Evolutionary conservation across 2,888 invertebrate species (phyloP), one percentile per base, ranked within the genome.

Genomic region (Aquatica leii): DNA sequence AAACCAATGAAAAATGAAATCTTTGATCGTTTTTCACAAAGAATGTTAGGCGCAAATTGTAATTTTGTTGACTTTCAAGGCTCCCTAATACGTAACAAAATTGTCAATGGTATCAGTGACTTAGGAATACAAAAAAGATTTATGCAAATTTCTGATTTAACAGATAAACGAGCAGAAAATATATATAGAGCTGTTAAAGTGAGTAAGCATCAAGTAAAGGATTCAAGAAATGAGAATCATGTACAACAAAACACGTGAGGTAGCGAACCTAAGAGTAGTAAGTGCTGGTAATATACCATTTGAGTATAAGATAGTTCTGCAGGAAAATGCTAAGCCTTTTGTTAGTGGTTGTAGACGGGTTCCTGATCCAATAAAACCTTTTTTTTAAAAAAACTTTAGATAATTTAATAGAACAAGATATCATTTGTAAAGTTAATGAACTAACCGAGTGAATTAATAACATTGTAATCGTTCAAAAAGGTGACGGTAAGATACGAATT

Each of bases 141-240:
- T n/a, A n/a, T n/a, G 18, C 63, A 51, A 24, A 9, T 35, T 21
- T 8, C 41, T 1, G 51, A 65, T 11, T 53, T 69, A 48, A n/a
- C n/a, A n/a, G n/a, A n/a, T 52, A 55, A 20, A 20, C 61, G n/a
- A 34, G 66, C 68, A 21, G 70, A 68, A 53, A 61, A 54, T 8
- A 46, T 63, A 3, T 70, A 69, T 62, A 14, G 62, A 41, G 62
- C 67, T 21, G 54, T 69, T 9, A 71, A 71, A 56, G 66, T 52
- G 43, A 73, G 73, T 66, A 69, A 52, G 61, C 66, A 55, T 72
- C 69, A 62, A n/a, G n/a, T n/a, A n/a, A n/a, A n/a, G n/a, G n/a
- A n/a, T n/a, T n/a, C n/a, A n/a, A n/a, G n/a, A n/a, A 65, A 59
- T 15, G 70, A 66, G 60, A 62, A 62, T 18, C 46, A 56, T 49